A percentile compares a stretch with the other conserved stretches of the same genome.
These are phyloP conservation scores for Xiphophorus maculatus DNA, from an alignment of 2,113 vertebrate genomes.

Conservation along the genomic window DNA sequence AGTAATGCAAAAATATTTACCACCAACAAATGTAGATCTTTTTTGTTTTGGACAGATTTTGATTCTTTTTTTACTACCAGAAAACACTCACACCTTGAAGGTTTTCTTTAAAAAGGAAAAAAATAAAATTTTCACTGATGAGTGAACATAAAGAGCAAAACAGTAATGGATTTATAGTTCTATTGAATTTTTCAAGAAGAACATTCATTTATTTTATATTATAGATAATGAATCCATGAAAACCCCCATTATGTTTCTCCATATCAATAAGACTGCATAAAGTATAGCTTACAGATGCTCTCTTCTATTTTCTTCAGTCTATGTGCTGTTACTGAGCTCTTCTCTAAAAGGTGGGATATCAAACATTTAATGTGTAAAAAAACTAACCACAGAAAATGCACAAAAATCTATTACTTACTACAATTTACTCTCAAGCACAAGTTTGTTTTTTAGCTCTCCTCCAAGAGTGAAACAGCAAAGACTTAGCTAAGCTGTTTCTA, in stretches of 20 bases:
- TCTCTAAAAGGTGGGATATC: constrained; percentile 38
- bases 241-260: constrained; percentile 32
- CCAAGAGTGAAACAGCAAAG: not conserved
- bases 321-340: constrained; percentile 5
- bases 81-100: not conserved
- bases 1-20: too few relatives aligned
- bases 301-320: constrained; percentile 21
- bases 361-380: constrained; percentile 49
- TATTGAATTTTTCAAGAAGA: constrained; percentile 38
- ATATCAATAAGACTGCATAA: constrained; percentile 23
- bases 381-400: constrained; percentile 34
- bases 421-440: constrained; percentile 19
- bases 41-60: constrained; percentile 1
- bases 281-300: constrained; percentile 24
- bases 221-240: constrained; percentile 44
- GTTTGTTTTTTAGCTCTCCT: constrained; percentile 16
- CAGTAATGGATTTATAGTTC: constrained; percentile 39
- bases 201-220: constrained; percentile 50
- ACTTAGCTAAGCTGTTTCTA: constrained; percentile 12
- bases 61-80: not conserved
- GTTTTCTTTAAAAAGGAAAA: not conserved
- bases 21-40: too few relatives aligned
- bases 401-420: not conserved
- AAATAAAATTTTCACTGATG: constrained; percentile 25
- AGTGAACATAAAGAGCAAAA: constrained; percentile 30